phyloP scores from a whole-genome alignment of 2,888 invertebrate species.

The Amphiduros pacificus region DNA sequence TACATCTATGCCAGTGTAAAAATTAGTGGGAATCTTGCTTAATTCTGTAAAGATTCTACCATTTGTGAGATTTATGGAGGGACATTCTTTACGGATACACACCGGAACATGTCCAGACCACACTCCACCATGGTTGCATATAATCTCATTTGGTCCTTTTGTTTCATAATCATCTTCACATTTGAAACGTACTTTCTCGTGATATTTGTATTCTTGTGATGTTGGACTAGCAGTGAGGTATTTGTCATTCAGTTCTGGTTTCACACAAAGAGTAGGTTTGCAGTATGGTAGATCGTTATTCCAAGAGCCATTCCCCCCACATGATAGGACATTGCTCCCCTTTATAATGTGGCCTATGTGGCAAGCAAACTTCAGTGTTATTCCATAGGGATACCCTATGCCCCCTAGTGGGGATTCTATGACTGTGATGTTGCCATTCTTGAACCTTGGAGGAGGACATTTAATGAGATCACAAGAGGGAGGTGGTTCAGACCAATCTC shows the following conservation, averaged over 20 bases:
- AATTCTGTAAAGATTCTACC: background rate
- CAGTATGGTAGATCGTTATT: conserved; percentile 46
- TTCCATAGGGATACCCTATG: conserved; percentile 26
- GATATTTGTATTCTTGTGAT: conserved; percentile 4
- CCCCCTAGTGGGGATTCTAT: conserved; percentile 14
- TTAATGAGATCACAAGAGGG: conserved; percentile 38
- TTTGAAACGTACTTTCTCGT: conserved; percentile 8
- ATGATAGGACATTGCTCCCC: conserved; percentile 24
- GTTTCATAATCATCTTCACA: conserved; percentile 17
- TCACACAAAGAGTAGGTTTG: conserved; percentile 16
- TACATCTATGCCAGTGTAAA: background rate
- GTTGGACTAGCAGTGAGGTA: background rate
- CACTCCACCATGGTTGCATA: conserved; percentile 16
- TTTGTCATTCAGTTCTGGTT: conserved; percentile 8
- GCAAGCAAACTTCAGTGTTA: conserved; percentile 22
- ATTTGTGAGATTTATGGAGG: conserved; percentile 2
- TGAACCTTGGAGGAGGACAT: conserved; percentile 20
- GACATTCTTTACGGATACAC: conserved; percentile 15
- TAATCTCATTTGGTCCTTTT: conserved; percentile 6
- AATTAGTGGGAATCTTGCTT: background rate
- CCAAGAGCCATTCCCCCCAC: conserved; percentile 44
- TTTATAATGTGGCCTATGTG: conserved; percentile 17
- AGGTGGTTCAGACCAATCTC: conserved; percentile 46
- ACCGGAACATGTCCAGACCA: conserved; percentile 21
- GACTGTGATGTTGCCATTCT: conserved; percentile 14